Percentiles rank a stretch among this genome's conserved stretches.
These are phyloP conservation scores for Picathartes gymnocephalus DNA, from an alignment of 2,113 vertebrate species.

Conservation along the genomic window DNA sequence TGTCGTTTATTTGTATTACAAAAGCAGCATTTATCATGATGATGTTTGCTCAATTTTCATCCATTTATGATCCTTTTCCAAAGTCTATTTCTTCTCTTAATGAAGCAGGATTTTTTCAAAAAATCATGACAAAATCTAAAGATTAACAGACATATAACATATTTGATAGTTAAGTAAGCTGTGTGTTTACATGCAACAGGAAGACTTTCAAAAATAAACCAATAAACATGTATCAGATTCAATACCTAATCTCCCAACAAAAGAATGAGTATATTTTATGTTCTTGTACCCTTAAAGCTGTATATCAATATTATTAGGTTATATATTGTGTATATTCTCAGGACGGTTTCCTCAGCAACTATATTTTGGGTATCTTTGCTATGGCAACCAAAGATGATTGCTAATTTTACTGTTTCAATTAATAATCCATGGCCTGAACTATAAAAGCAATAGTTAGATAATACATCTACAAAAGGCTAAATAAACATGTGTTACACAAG, in stretches of 20 bases:
- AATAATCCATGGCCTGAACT: slow-evolving; percentile 40
- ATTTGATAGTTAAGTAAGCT: not conserved
- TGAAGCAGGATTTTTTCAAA: not conserved
- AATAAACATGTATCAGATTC: not conserved
- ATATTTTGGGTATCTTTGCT: slow-evolving; percentile 55
- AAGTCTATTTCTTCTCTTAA: not conserved
- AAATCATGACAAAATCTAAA: not conserved
- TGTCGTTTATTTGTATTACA: not conserved
- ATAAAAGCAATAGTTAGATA: slow-evolving; percentile 25
- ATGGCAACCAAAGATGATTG: slow-evolving; percentile 61
- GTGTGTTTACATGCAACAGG: not conserved
- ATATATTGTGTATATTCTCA: slow-evolving; percentile 37
- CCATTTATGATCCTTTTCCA: not conserved
- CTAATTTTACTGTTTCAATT: slow-evolving; percentile 57
- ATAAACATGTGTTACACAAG: slow-evolving; percentile 32
- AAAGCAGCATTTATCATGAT: not conserved
- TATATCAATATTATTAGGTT: slow-evolving; percentile 46
- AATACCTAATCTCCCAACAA: not conserved
- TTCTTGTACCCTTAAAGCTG: not conserved
- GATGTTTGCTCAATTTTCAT: not conserved
- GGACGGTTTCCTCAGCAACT: slow-evolving; percentile 64
- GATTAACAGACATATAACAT: not conserved
- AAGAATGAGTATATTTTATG: not conserved
- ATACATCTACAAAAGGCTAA: slow-evolving; percentile 18
- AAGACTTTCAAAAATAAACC: not conserved